Conservation (phyloP, 2,888 invertebrate species). For the Monoplex corrugatus region DNA sequence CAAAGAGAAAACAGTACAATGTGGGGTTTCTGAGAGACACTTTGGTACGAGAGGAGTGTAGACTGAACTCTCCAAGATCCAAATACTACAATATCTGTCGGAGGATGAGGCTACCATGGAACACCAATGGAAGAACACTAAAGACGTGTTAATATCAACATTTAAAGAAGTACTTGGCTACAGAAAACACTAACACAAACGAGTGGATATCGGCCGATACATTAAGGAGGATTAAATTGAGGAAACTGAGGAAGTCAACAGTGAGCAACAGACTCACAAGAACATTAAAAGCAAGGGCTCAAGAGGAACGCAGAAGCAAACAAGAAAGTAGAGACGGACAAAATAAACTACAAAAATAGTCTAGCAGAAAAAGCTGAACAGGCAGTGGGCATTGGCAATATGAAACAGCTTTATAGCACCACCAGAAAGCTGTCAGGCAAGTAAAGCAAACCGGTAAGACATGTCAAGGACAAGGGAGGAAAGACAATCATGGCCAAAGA, state of each 20-base stretch:
- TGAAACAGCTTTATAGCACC: constrained; percentile 2
- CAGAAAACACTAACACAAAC: too few relatives aligned
- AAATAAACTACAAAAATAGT: background rate
- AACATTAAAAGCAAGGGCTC: too few relatives aligned
- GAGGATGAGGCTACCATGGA: constrained; percentile 15
- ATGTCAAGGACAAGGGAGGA: constrained; percentile 7
- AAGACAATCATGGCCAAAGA: constrained; percentile 18
- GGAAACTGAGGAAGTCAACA: too few relatives aligned
- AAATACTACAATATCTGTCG: background rate
- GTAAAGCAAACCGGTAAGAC: background rate
- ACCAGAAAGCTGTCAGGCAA: constrained; percentile 21
- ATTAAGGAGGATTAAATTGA: too few relatives aligned
- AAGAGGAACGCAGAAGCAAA: too few relatives aligned
- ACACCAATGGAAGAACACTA: background rate
- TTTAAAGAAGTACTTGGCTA: background rate
- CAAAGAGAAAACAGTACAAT: too few relatives aligned
- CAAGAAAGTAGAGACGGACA: too few relatives aligned
- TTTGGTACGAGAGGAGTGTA: background rate
- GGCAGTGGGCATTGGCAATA: background rate
- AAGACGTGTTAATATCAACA: background rate
- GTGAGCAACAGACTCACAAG: too few relatives aligned
- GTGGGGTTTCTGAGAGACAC: background rate
- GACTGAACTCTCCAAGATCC: constrained; percentile 6
- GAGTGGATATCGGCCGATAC: too few relatives aligned
- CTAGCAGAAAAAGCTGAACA: constrained; percentile 31